phyloP scores from a whole-genome alignment of 2,888 invertebrate genomes.

The Pimpla rufipes region DNA sequence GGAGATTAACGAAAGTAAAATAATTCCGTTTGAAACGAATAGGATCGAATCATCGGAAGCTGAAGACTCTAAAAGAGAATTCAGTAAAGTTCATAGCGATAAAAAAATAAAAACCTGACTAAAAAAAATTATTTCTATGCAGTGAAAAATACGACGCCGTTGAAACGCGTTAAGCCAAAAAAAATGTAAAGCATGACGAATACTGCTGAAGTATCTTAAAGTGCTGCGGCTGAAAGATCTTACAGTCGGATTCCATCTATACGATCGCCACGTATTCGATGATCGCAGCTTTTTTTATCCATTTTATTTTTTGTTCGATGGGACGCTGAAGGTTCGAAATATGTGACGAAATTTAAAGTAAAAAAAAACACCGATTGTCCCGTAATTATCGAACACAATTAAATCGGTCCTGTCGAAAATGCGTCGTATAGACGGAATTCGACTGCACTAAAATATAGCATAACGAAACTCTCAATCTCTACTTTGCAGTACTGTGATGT shows the following conservation, averaged over 20 bases:
- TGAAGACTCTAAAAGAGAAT: neutral
- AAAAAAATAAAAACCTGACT: too few relatives aligned
- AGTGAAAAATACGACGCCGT: neutral
- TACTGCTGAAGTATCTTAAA: slow-evolving; percentile 2
- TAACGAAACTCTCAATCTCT: slow-evolving; percentile 35
- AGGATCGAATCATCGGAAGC: neutral
- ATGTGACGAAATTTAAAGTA: too few relatives aligned
- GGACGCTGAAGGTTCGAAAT: too few relatives aligned
- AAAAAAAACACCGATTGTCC: too few relatives aligned
- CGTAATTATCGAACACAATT: too few relatives aligned
- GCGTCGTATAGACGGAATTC: too few relatives aligned
- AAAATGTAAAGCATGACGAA: neutral
- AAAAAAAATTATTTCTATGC: neutral
- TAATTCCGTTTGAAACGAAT: neutral
- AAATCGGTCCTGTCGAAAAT: too few relatives aligned
- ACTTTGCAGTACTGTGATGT: slow-evolving; percentile 65
- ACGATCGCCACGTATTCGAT: too few relatives aligned
- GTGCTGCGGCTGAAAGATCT: slow-evolving; percentile 37
- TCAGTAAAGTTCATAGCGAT: too few relatives aligned
- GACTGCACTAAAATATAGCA: slow-evolving; percentile 9
- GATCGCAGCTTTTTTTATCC: too few relatives aligned
- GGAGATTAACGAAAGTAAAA: neutral
- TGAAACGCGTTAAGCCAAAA: neutral
- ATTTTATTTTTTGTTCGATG: too few relatives aligned
- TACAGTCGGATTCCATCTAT: neutral